Evolutionary conservation across 2,797 vertebrate species (phyloP).

Genomic region (Nothura maculosa): DNA sequence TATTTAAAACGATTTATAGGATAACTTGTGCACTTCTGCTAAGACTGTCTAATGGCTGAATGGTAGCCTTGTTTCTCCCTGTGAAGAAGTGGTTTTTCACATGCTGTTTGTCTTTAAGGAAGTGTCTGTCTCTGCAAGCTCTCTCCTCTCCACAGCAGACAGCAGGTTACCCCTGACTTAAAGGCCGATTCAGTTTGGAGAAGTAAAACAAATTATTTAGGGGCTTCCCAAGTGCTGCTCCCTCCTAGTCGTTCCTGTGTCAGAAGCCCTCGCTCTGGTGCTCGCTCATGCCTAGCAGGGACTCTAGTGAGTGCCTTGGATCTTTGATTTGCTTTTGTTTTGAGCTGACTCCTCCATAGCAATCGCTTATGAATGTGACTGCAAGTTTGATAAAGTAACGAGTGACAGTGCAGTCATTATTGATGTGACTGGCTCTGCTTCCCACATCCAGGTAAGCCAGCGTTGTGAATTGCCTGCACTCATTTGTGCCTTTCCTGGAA

Average conservation of each 20-base stretch:
- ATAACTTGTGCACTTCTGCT: background rate
- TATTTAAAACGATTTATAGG: background rate
- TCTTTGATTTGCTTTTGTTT: background rate
- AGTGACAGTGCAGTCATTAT: background rate
- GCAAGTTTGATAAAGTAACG: background rate
- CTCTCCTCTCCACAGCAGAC: background rate
- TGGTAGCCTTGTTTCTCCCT: background rate
- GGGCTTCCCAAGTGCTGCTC: background rate
- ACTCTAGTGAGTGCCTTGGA: background rate
- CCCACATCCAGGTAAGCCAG: background rate
- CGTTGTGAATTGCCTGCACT: fast-evolving
- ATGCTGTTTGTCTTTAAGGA: background rate
- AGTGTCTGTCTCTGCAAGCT: background rate
- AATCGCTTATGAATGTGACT: background rate
- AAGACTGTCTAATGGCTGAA: background rate
- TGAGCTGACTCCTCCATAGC: background rate
- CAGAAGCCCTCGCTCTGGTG: background rate
- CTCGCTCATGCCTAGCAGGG: background rate
- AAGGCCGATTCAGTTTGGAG: background rate
- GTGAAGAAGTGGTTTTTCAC: background rate
- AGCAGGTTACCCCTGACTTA: constrained; percentile 13
- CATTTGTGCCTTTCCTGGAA: background rate
- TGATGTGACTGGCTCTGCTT: background rate
- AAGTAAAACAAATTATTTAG: background rate
- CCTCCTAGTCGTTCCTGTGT: background rate